A percentile compares a stretch with the other conserved stretches of the same genome.
Conservation (phyloP, 2,888 invertebrate genomes). For the Trypoxylon attenuatum region DNA sequence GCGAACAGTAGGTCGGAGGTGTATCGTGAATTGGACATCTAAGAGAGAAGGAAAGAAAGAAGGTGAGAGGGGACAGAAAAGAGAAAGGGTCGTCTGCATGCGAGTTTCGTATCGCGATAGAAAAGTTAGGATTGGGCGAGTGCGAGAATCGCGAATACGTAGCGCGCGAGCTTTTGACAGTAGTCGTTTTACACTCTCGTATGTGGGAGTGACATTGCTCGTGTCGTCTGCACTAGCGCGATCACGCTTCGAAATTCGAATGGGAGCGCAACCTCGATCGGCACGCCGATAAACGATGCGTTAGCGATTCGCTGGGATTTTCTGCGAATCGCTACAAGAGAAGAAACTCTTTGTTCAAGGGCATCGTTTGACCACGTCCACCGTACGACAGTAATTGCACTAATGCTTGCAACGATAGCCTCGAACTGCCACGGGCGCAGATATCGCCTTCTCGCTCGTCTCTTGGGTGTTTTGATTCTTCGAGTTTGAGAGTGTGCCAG, state of each 20-base stretch:
- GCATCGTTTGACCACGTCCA: too few species aligned
- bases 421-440: too few species aligned
- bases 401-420: too few species aligned
- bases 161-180: too few species aligned
- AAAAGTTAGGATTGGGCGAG: constrained; percentile 23
- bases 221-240: constrained; percentile 50
- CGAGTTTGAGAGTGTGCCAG: constrained; percentile 46
- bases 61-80: neutral
- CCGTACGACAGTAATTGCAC: too few species aligned
- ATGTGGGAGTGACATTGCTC: neutral
- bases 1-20: constrained; percentile 1
- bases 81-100: neutral
- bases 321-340: neutral
- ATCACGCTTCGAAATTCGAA: neutral
- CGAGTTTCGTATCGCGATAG: neutral
- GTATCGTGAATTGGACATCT: neutral
- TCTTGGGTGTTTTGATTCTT: constrained; percentile 30
- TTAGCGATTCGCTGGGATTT: too few species aligned
- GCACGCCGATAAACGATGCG: too few species aligned
- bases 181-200: too few species aligned
- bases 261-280: neutral
- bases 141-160: constrained; percentile 1
- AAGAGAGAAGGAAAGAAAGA: neutral
- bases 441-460: neutral
- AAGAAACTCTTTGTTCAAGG: neutral